Base-by-base conservation (phyloP, 1,140 invertebrate genomes). In the Maconellicoccus hirsutus region DNA sequence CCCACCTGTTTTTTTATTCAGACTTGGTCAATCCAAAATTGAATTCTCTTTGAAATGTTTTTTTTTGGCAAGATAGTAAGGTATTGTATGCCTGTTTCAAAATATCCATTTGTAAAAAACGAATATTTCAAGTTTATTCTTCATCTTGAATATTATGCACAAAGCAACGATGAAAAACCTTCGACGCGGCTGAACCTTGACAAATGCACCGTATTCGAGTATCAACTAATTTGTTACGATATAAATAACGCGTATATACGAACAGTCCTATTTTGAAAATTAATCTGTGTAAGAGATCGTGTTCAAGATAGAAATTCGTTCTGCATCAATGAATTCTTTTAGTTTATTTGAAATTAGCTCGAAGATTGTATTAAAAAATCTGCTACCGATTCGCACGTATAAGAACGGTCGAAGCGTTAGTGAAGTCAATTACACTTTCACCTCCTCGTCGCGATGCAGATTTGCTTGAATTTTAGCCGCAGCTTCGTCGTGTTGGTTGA, bases 311-410 rank as follows among this genome's bases (percentile, higher is more conserved):
- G 61, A 66, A 8, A 66, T 66, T 26, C 61, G 61, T 66, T 26
- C 21, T 19, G 22, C 61, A 23, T 25, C 6, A 22, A 66, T 22
- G 22, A 25, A 66, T 66, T 25, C 25, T 66, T 66, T 66, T 23
- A 10, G 22, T 26, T 25, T 3, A 26, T 25, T 25, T 23, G 61
- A 66, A 66, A 66, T 25, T 25, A 66, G 25, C 25, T 25, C 61
- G 25, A 66, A 66, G 21, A 25, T 23, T 12, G 25, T 66, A 66
- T 10, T 4, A 66, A 66, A 66, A 16, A 66, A 66, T 66, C 4
- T 66, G 61, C 25, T 66, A 66, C 22, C 61, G 61, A 66, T 66
- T 66, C 61, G 61, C 61, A 66, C 61, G 61, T 66, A 66, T 66
- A 52, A 2, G n/a, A 52, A 52, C n/a, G 16, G 6, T 52, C n/a